Base-by-base conservation (phyloP, 2,888 invertebrate species). In the Dioctria linearis region DNA sequence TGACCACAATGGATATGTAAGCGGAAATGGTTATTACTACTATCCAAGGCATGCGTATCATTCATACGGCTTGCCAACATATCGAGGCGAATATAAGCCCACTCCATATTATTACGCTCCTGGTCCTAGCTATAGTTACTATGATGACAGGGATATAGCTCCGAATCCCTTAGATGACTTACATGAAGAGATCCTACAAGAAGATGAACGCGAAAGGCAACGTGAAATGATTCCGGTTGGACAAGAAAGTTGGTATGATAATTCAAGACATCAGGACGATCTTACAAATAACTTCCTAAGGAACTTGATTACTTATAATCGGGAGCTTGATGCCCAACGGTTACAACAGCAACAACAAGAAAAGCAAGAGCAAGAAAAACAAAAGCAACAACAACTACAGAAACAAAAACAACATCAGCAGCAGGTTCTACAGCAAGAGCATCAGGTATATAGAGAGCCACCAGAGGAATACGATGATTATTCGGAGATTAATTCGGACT, bases 301-400 rank as follows among this genome's bases (percentile, higher is more conserved):
- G 85, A 93, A 93, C 86, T 88, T 93, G 82, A 93, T 93, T 84
- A 90, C 93, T 83, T 91, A 93, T 2, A 92, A 93, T 87, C 81
- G 83, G 51, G 83, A 84, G 78, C 81, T 84, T 11, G 83, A 92
- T 92, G 91, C 92, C 91, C 85, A 91, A 91, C 86, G 91, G 92
- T 78, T 78, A n/a, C 46, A 81, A 42, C 66, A 80, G 43, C 75
- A 81, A 78, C 66, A 40, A 89, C 86, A 87, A 84, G 89, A 90
- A 84, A 89, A 90, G 83, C 25, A 25, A 25, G 1, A 25, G 25
- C 25, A 25, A 25, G 25, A 25, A 25, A 25, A 25, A 25, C 25
- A 25, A 25, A 25, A 25, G 25, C 25, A 25, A 25, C 85, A 91
- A 91, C 86, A 91, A 92, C 80, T 78, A n/a, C 46, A 81, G 37